These are phyloP conservation scores for Pantala flavescens DNA, from an alignment of 1,140 invertebrate species.

Conservation along the genomic window DNA sequence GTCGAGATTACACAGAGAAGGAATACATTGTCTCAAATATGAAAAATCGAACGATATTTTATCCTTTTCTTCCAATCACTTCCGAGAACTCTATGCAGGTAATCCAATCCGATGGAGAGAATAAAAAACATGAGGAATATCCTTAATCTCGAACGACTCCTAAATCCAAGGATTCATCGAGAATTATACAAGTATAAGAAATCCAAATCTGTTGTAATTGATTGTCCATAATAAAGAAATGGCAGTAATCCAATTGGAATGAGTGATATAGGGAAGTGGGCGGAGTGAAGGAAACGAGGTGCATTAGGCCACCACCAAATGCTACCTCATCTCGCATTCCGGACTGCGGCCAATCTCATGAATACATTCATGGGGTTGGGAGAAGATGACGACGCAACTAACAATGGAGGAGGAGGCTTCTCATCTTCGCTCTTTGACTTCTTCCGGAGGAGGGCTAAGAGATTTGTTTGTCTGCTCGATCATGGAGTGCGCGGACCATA, in stretches of 20 bases:
- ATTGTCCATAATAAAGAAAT: background rate
- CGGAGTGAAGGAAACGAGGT: background rate
- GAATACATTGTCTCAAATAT: too few species aligned
- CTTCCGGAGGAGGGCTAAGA: background rate
- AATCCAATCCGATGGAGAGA: too few species aligned
- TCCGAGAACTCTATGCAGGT: too few species aligned
- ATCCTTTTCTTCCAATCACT: too few species aligned
- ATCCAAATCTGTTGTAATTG: too few species aligned
- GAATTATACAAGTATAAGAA: too few species aligned
- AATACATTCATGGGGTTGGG: background rate
- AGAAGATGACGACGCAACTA: background rate
- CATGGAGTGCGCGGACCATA: background rate
- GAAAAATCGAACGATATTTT: too few species aligned
- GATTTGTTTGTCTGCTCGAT: slow-evolving; percentile 9
- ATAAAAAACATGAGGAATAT: too few species aligned
- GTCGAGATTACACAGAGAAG: too few species aligned
- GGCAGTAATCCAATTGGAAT: background rate
- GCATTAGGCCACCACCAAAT: slow-evolving; percentile 3
- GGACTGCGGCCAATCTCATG: slow-evolving; percentile 6
- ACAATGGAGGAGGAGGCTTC: background rate
- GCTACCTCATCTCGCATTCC: background rate
- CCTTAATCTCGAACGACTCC: too few species aligned
- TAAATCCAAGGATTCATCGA: too few species aligned
- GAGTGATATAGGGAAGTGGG: background rate
- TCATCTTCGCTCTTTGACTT: background rate